These are phyloP conservation scores for Propithecus coquereli DNA, from an alignment of 2,113 vertebrate genomes.

Conservation along the genomic window DNA sequence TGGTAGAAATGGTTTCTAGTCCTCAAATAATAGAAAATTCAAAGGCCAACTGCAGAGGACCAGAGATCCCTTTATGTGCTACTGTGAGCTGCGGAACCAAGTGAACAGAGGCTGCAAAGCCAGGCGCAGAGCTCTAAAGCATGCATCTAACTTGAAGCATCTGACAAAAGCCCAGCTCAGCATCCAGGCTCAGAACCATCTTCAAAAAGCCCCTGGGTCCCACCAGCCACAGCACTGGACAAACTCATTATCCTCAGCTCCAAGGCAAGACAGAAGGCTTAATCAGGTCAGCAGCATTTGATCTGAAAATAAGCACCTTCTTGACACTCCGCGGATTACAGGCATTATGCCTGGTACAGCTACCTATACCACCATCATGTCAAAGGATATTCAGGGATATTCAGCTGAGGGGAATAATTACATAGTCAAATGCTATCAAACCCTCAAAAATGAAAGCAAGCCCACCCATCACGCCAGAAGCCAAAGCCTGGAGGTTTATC, in stretches of 20 bases:
- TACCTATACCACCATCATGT: constrained; percentile 47
- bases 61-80: not conserved
- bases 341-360: constrained; percentile 47
- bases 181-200: not conserved
- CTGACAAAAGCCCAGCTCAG: not conserved
- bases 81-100: not conserved
- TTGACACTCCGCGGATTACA: constrained; percentile 42
- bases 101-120: not conserved
- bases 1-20: not conserved
- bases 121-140: not conserved
- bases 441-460: constrained; percentile 53
- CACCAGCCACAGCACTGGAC: not conserved
- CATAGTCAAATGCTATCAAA: constrained; percentile 36
- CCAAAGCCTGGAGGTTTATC: constrained; percentile 16
- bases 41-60: not conserved
- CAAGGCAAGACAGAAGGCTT: constrained; percentile 49
- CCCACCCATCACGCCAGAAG: constrained; percentile 40
- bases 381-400: constrained; percentile 28
- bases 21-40: not conserved
- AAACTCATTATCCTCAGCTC: constrained; percentile 32
- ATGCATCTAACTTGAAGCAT: not conserved
- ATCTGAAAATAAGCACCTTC: constrained; percentile 69
- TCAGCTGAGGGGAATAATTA: constrained; percentile 52
- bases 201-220: constrained; percentile 21
- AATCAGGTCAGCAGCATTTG: constrained; percentile 65